Base-by-base conservation (phyloP, 2,888 invertebrate genomes). In the Aphidius colemani region DNA sequence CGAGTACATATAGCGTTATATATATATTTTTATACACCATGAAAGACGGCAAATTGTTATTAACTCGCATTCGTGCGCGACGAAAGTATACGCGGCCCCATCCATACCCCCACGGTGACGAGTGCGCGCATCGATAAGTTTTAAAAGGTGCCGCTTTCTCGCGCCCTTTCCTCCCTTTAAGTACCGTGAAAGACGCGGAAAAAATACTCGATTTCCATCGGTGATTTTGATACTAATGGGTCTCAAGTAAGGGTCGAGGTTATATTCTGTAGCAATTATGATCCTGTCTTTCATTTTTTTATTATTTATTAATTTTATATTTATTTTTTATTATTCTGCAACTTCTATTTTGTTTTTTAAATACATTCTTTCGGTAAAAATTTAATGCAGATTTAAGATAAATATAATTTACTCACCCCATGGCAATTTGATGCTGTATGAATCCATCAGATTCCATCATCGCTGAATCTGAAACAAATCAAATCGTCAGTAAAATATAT, bases 51-150 rank as follows among this genome's bases (percentile, higher is more conserved):
- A 70, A 70, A 69, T 70, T 70, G 70, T 70, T 70, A 70, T 70
- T 70, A 70, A 70, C 68, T 58, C 63, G 67, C 66, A 68, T 69
- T 69, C 70, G 69, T 70, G 69, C 70, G 70, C 66, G 67, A 70
- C 70, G 70, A 70, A 70, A 70, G 67, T 67, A 66, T 66, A 51
- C 48, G 63, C 63, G 61, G 64, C 65, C 62, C 53, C 64, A 48
- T 60, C 50, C 55, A 55, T 45, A 50, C 46, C 55, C 56, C 44
- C 60, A 49, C 60, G 64, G 49, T 59, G 64, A 64, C 64, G 66
- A 57, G 57, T 44, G 63, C 59, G 66, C 46, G 53, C 67, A 55
- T 64, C 60, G 62, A 67, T 60, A 66, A 56, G 41, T 64, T 61
- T 64, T 60, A 56, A 64, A 64, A 64, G 64, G 60, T 45, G 59